Evolutionary conservation across 2,888 invertebrate genomes (phyloP), one percentile per base, ranked within the genome.

Genomic region (Pterobdella sp.): DNA sequence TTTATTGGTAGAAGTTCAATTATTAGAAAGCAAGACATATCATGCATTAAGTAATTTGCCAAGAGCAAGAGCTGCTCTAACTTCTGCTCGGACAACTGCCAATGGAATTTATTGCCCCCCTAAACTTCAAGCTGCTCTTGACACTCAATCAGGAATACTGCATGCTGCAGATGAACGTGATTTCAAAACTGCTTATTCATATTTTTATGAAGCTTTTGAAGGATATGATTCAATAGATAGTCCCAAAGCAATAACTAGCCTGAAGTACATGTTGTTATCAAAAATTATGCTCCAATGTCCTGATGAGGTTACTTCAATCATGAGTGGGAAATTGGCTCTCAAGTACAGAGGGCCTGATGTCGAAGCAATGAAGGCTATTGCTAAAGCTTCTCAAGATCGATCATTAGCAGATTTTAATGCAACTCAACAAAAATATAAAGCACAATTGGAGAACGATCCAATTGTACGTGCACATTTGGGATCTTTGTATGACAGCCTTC

Each of bases 121-220:
- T 0, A 94, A 94, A 86, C 91, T 97, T 87, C 98, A 98, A 86
- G 95, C 96, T 10, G 91, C 95, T 14, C 87, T 99, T 56, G 98
- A 99, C 85, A 87, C 96, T 78, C 96, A 97, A 83, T 96, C 97
- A 3, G 96, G 87, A 72, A 94, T 99, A 78, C 86, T 99, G 73
- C 98, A 99, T 85, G 98, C 98, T 14, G 97, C 97, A n/a, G 98
- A 98, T 83, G 98, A 98, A 84, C 90, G 93, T 79, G 98, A 99
- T 83, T 99, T 98, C 84, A 98, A 99, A 88, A 99, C 98, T 74
- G 97, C 96, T 66, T 99, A 94, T 86, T 98, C 97, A 73, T 98
- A 98, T 83, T 98, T 98, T 84, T 98, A 97, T 84, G 98, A 98
- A 87, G 96, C 96, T 22, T 98, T 97, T 84, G 98, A 98, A 86